A percentile compares a stretch with the other conserved stretches of the same genome.
Evolutionary conservation across 92 coral and sea anemone species (phyloP).

Genomic region (Porites lobata): DNA sequence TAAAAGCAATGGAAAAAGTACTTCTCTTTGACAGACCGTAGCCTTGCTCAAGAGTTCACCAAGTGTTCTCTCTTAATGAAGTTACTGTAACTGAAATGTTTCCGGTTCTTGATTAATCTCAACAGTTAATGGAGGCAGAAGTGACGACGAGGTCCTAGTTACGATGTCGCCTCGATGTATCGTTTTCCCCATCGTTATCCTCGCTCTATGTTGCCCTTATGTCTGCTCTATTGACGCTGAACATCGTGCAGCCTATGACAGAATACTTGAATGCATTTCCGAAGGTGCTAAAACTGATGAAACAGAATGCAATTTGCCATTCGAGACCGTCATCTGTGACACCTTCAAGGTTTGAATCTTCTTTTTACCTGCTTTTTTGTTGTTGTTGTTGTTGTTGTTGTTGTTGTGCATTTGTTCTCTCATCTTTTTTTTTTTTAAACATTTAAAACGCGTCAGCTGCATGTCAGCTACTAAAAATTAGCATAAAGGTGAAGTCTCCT

Average conservation of each 20-base stretch:
- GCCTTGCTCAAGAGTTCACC: no score
- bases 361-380: neutral
- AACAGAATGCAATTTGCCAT: neutral
- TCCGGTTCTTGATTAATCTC: no score
- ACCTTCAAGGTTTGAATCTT: neutral
- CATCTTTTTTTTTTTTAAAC: neutral
- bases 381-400: no score
- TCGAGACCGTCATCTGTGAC: constrained; percentile 13
- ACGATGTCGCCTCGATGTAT: neutral
- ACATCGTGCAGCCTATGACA: neutral
- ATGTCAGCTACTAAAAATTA: neutral
- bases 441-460: neutral
- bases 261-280: constrained; percentile 6
- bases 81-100: no score
- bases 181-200: neutral
- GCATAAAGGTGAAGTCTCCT: no score
- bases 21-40: no score
- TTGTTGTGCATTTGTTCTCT: neutral
- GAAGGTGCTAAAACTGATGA: neutral
- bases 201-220: neutral
- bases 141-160: neutral
- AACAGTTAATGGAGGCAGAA: no score
- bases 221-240: neutral
- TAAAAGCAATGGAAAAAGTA: no score
- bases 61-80: no score